Evolutionary conservation across 2,888 invertebrate species (phyloP).

Genomic region (Pollenia angustigena): DNA sequence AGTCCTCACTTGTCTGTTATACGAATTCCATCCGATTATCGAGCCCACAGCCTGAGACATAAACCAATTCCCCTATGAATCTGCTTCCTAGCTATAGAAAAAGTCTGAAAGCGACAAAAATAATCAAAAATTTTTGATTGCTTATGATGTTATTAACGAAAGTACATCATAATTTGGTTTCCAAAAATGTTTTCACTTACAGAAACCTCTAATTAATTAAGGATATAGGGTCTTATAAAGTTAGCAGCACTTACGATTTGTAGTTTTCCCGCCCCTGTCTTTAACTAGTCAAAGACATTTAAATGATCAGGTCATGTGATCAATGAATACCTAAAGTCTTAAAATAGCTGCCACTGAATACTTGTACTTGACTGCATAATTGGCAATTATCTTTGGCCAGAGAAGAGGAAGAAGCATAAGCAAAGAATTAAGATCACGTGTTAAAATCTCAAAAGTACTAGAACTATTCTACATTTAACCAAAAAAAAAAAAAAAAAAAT

Average conservation of each 20-base stretch:
- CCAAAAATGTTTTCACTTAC: too few species aligned
- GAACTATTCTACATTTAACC: background rate
- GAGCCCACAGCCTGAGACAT: too few species aligned
- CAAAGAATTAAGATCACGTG: constrained; percentile 63
- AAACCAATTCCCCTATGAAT: too few species aligned
- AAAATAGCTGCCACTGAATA: constrained; percentile 47
- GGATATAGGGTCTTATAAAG: too few species aligned
- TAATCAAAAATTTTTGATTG: too few species aligned
- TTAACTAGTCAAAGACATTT: constrained; percentile 15
- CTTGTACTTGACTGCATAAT: constrained; percentile 52
- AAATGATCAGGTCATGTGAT: constrained; percentile 61
- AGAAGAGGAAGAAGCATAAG: constrained; percentile 10
- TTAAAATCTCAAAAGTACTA: constrained; percentile 50
- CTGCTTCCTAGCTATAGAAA: too few species aligned
- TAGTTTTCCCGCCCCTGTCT: constrained; percentile 39
- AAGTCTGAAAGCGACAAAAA: too few species aligned
- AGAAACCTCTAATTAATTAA: too few species aligned
- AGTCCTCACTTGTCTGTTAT: too few species aligned
- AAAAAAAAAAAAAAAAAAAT: constrained; percentile 22
- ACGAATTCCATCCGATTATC: too few species aligned
- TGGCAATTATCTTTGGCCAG: constrained; percentile 52
- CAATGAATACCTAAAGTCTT: constrained; percentile 34
- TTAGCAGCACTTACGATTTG: background rate
- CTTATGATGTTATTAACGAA: too few species aligned
- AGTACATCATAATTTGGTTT: too few species aligned